Percentiles rank a stretch among this genome's conserved stretches.
phyloP scores from a whole-genome alignment of 2,113 vertebrate species.

The Chlorocebus sabaeus region DNA sequence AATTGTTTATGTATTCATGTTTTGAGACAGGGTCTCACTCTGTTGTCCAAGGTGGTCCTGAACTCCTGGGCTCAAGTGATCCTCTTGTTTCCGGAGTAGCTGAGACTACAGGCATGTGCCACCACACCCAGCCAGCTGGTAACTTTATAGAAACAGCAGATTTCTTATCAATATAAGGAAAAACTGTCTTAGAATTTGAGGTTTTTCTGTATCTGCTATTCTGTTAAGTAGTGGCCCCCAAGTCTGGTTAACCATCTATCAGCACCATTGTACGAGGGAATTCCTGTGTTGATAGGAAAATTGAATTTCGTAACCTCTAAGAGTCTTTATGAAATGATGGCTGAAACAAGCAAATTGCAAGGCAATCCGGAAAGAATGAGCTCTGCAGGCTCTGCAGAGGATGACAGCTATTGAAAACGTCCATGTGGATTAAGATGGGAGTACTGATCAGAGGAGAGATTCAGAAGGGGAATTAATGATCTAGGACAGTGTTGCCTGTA shows the following conservation, averaged over 20 bases:
- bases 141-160: not conserved
- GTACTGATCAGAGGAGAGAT: not conserved
- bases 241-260: not conserved
- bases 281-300: not conserved
- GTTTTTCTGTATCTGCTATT: not conserved
- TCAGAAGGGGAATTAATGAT: not conserved
- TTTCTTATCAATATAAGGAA: not conserved
- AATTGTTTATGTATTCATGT: too few species aligned
- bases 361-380: not conserved
- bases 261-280: not conserved
- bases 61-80: too few species aligned
- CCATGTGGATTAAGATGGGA: not conserved
- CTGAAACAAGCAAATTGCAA: not conserved
- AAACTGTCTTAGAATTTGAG: not conserved
- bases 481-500: not conserved
- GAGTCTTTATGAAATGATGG: not conserved
- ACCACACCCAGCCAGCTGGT: not conserved
- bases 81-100: too few species aligned
- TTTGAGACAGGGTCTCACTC: too few species aligned
- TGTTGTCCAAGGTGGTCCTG: too few species aligned
- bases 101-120: too few species aligned
- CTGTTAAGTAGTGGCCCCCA: not conserved
- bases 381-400: not conserved
- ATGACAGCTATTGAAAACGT: not conserved
- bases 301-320: not conserved